Base-by-base conservation (phyloP, 1,140 invertebrate species). In the Lordiphosa clarofinis region DNA sequence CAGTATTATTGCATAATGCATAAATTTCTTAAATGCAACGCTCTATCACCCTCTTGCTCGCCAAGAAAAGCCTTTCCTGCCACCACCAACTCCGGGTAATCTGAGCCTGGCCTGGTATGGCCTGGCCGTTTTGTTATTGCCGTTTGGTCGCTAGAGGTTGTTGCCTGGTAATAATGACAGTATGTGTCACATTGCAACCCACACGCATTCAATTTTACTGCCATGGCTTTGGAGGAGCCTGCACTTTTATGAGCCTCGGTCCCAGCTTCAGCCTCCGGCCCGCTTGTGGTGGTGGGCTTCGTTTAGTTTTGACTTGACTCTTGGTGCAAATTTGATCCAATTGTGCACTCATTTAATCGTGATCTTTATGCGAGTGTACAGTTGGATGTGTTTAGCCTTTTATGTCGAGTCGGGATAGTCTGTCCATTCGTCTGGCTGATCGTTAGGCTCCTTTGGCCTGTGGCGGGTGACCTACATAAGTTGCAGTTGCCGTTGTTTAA, bases 341-440 rank as follows among this genome's bases (percentile, higher is more conserved):
- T 84, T 84, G 78, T 72, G 78, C 78, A 84, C 79, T 84, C 78
- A 84, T 84, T 84, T 84, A 84, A 84, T 84, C 78, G 78, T 84
- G 78, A 84, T 84, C 78, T 84, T 84, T 84, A 84, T 84, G 73
- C 70, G 78, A 84, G 55, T 78, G 78, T 86, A 84, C 78, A 84
- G 78, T 73, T 84, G 78, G 78, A 84, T 84, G 78, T 84, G 78
- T 78, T 84, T 84, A 84, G 78, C 78, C 78, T 84, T 84, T 84
- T 84, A 84, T 78, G 78, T 84, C 73, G 66, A 71, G 46, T 52
- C 38, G 48, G 56, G 39, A 39, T 28, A 21, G 43, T 56, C 54
- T n/a, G 62, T 40, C 63, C 21, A 39, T 52, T 36, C 38, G 46
- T 40, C 56, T 52, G 55, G 24, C 13, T 44, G 59, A 46, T 53